These are phyloP conservation scores for Drosophila pseudoobscura DNA, from an alignment of 1,140 invertebrate genomes.

Conservation along the genomic window DNA sequence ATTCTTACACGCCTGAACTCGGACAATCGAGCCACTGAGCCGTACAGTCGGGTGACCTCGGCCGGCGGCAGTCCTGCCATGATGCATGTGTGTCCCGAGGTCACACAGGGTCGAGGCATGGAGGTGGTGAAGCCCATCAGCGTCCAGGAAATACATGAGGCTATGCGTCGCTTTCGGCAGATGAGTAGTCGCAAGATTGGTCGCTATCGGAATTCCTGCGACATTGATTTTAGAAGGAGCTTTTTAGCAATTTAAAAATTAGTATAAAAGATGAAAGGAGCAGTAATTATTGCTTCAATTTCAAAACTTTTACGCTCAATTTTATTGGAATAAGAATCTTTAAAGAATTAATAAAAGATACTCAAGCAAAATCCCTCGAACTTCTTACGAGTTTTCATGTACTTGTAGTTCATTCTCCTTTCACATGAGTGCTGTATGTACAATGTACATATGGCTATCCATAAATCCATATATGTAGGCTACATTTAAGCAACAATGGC, in stretches of 20 bases:
- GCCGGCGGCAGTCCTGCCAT: slow-evolving; percentile 77
- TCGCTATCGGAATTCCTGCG: slow-evolving; percentile 73
- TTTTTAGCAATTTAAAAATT: slow-evolving; percentile 75
- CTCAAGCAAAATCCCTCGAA: no score
- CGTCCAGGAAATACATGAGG: slow-evolving; percentile 81
- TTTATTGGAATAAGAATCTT: no score
- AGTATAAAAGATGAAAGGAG: no score
- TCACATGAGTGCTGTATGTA: no score
- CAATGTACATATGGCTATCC: no score
- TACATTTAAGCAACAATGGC: slow-evolving; percentile 16
- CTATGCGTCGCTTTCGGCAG: slow-evolving; percentile 75
- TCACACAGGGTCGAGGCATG: slow-evolving; percentile 79
- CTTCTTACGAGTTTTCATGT: no score
- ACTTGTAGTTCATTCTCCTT: no score
- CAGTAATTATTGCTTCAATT: no score
- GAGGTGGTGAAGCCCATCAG: slow-evolving; percentile 81
- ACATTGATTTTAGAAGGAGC: slow-evolving; percentile 70
- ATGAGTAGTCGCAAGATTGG: slow-evolving; percentile 77
- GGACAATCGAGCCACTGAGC: slow-evolving; percentile 72
- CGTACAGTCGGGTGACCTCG: slow-evolving; percentile 77
- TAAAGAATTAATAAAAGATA: no score
- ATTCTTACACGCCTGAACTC: slow-evolving; percentile 79
- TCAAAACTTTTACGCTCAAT: no score
- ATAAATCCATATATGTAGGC: slow-evolving; percentile 4
- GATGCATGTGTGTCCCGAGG: slow-evolving; percentile 82